These are phyloP conservation scores for Lordiphosa andalusiaca DNA, from an alignment of 2,888 invertebrate genomes.

Conservation along the genomic window DNA sequence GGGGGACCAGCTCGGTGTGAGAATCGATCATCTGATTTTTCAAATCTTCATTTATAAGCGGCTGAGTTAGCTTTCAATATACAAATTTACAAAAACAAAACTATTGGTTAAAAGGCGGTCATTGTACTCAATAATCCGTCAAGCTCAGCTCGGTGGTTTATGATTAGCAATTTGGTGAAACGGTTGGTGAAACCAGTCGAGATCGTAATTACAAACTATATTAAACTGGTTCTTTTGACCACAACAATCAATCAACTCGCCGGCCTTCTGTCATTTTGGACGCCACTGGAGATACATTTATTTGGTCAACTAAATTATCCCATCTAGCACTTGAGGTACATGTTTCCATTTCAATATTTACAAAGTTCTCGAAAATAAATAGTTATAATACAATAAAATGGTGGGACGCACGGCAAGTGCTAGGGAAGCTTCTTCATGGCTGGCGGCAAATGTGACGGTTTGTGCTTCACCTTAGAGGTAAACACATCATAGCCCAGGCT, in stretches of 20 bases:
- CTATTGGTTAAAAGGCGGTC: constrained; percentile 13
- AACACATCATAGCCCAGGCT: constrained; percentile 93
- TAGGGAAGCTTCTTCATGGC: constrained; percentile 30
- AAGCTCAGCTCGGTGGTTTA: constrained; percentile 4
- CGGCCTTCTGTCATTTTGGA: background rate
- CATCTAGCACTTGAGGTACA: constrained; percentile 13
- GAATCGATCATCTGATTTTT: too few relatives aligned
- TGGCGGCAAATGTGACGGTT: constrained; percentile 36
- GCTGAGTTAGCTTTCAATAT: too few relatives aligned
- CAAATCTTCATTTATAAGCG: too few relatives aligned
- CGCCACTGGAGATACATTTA: background rate
- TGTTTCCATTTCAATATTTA: constrained; percentile 30
- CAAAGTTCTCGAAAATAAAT: constrained; percentile 28
- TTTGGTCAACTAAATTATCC: background rate
- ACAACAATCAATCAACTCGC: background rate
- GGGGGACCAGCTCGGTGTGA: too few relatives aligned
- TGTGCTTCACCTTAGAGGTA: constrained; percentile 89
- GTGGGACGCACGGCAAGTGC: background rate
- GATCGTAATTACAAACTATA: background rate
- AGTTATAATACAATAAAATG: constrained; percentile 10
- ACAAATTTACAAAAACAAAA: too few relatives aligned
- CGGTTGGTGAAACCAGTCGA: background rate
- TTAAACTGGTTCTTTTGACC: constrained; percentile 3
- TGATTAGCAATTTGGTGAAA: background rate
- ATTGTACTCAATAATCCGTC: constrained; percentile 38